Conservation (phyloP, 2,888 invertebrate genomes). For the Scelioninae gen. 1 region DNA sequence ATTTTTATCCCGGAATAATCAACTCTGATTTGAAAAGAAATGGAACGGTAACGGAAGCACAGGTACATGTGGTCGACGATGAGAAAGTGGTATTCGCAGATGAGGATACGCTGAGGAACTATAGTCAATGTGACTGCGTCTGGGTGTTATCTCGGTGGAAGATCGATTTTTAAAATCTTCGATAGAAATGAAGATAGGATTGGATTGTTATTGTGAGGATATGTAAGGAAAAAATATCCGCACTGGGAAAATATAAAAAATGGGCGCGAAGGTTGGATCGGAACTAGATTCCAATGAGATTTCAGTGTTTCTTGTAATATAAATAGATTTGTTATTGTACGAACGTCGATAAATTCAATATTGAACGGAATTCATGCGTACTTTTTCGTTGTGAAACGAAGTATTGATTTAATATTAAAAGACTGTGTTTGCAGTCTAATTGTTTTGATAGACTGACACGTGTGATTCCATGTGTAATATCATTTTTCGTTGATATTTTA, state of each 20-base stretch:
- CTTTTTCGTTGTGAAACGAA: conserved; percentile 1
- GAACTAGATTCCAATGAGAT: conserved; percentile 7
- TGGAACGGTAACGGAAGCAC: not conserved
- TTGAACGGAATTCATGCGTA: conserved; percentile 34
- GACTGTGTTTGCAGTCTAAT: conserved; percentile 17
- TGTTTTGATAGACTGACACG: conserved; percentile 14
- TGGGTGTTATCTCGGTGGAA: conserved; percentile 3
- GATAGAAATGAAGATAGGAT: conserved; percentile 27
- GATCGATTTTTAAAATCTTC: conserved; percentile 32
- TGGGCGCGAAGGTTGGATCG: not conserved
- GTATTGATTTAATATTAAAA: conserved; percentile 40
- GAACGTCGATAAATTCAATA: conserved; percentile 25
- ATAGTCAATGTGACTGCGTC: not conserved
- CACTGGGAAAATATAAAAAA: conserved; percentile 16
- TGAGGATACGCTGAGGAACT: conserved; percentile 9
- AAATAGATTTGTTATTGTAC: conserved; percentile 50
- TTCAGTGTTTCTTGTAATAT: conserved; percentile 22
- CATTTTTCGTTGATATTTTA: conserved; percentile 19
- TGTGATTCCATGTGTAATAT: conserved; percentile 19
- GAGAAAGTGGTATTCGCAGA: conserved; percentile 24
- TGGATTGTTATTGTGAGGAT: conserved; percentile 31
- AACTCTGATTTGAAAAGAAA: not conserved
- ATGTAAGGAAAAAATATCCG: conserved; percentile 15
- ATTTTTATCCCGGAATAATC: conserved; percentile 1
- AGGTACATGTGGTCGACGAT: not conserved